Evolutionary conservation across 2,888 invertebrate species (phyloP).

Genomic region (Peribatodes rhomboidaria): DNA sequence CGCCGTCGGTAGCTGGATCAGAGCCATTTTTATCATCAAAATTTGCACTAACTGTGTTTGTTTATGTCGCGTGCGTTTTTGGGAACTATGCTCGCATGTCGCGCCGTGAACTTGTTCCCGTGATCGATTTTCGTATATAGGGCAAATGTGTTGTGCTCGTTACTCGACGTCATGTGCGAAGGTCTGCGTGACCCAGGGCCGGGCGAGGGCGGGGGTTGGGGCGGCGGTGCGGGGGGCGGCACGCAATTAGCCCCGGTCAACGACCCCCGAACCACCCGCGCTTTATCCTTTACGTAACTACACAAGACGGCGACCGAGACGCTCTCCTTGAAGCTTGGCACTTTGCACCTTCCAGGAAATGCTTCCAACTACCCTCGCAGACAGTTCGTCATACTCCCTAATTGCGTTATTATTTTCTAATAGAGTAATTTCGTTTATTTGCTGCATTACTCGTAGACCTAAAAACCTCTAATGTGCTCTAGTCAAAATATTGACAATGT

Average conservation of each 20-base stretch:
- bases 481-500: neutral
- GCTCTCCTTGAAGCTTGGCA: slow-evolving; percentile 13
- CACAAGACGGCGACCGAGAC: slow-evolving; percentile 22
- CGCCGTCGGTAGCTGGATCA: neutral
- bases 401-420: neutral
- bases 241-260: slow-evolving; percentile 80
- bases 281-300: slow-evolving; percentile 31
- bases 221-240: slow-evolving; percentile 50
- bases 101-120: slow-evolving; percentile 73
- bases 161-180: slow-evolving; percentile 67
- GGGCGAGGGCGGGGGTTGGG: slow-evolving; percentile 38
- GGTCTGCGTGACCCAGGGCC: slow-evolving; percentile 71
- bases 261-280: slow-evolving; percentile 65
- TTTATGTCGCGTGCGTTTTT: neutral
- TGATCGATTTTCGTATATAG: slow-evolving; percentile 80
- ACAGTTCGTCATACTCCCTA: neutral
- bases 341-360: slow-evolving; percentile 18
- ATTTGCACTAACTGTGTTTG: neutral
- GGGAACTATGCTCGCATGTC: slow-evolving; percentile 27
- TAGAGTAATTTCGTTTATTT: neutral
- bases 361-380: slow-evolving; percentile 1
- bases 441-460: neutral
- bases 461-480: neutral
- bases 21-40: neutral
- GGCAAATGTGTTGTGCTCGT: slow-evolving; percentile 68